Evolutionary conservation across 2,888 invertebrate species (phyloP).

Genomic region (Mesorhabditis sp.): DNA sequence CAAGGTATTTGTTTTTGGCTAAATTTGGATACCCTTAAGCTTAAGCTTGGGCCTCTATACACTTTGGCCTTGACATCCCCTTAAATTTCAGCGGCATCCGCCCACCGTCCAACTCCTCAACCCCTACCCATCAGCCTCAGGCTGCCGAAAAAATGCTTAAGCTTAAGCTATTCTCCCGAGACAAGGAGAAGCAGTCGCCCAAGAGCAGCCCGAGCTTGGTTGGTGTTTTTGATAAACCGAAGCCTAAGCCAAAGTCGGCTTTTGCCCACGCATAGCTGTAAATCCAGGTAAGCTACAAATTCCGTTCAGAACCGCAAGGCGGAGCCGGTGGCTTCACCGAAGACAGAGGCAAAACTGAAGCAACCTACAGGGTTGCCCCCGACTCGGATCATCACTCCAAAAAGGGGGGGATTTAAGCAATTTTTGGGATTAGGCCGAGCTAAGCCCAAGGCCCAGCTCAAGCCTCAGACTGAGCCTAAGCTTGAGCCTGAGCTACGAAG

Average conservation of each 20-base stretch:
- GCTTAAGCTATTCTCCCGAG: background rate
- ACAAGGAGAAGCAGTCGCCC: background rate
- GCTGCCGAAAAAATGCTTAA: constrained; percentile 5
- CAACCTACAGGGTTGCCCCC: background rate
- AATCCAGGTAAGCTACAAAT: background rate
- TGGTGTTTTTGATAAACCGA: background rate
- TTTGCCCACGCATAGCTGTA: no score
- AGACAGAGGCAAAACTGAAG: background rate
- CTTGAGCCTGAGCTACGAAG: no score
- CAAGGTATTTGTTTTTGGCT: no score
- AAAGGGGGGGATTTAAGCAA: background rate
- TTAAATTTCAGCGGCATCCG: no score
- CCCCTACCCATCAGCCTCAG: background rate
- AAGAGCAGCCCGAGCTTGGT: background rate
- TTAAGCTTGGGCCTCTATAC: no score
- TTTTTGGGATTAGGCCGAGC: no score
- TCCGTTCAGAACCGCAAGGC: background rate
- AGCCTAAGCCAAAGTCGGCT: no score
- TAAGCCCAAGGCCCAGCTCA: no score
- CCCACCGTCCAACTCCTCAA: background rate
- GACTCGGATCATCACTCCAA: background rate
- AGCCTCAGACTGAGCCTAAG: no score
- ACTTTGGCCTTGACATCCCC: no score
- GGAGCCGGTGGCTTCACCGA: background rate
- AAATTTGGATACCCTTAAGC: no score